Conservation (phyloP, 2,797 vertebrate genomes). For the Tragelaphus eurycerus region DNA sequence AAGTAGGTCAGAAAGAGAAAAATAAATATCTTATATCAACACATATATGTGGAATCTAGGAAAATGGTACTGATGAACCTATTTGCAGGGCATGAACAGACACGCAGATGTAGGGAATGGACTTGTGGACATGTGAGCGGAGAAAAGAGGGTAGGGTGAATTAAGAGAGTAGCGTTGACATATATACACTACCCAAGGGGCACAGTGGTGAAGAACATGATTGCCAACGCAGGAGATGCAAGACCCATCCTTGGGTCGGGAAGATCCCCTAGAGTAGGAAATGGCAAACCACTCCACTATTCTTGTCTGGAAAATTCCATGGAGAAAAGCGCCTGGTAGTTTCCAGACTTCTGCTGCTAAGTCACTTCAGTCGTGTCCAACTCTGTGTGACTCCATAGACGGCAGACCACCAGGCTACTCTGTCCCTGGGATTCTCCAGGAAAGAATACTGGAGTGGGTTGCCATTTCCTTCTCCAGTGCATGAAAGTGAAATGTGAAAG, state of each 20-base stretch:
- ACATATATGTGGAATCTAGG: background rate
- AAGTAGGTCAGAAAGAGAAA: background rate
- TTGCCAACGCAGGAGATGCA: accelerated
- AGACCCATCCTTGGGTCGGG: background rate
- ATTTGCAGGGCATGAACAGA: background rate
- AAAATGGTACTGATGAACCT: background rate
- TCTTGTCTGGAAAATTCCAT: background rate
- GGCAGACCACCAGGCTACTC: no score
- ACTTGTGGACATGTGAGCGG: background rate
- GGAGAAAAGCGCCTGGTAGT: background rate
- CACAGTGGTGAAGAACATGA: background rate
- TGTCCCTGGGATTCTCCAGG: no score
- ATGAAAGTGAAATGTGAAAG: no score
- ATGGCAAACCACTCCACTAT: background rate
- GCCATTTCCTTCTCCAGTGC: no score
- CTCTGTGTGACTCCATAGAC: no score
- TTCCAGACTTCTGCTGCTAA: background rate
- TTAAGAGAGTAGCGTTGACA: background rate
- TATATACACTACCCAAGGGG: background rate
- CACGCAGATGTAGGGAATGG: background rate
- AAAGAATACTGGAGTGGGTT: no score
- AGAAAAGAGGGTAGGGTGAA: background rate
- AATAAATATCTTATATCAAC: background rate
- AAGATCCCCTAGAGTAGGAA: background rate
- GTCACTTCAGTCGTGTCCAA: no score